Evolutionary conservation across 2,888 invertebrate genomes (phyloP), one percentile per base, ranked within the genome.

Genomic region (Gastrophysa polygoni): DNA sequence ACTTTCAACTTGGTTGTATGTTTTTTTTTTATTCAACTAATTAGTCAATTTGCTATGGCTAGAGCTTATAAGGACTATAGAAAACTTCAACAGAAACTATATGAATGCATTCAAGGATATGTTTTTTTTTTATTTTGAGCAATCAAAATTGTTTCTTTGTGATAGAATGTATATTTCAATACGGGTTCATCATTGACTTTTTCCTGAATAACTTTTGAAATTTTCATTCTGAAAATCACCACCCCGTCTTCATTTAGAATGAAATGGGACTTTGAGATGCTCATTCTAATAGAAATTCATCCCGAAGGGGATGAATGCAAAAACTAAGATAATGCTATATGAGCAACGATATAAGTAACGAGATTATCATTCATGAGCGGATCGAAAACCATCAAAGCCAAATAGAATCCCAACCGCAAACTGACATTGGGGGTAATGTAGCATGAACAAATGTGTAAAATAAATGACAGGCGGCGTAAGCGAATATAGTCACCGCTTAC

Each of bases 401-500:
- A 73, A 74, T 68, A 71, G 70, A 69, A 74, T 73, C 71, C 63
- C 63, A 67, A 69, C 71, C 71, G 63, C 71, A 64, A 72, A 71
- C 70, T 71, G 73, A 73, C 74, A 71, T 68, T 69, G 61, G 66
- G 70, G 69, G 71, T 74, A 75, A 75, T 75, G 75, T 74, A 72
- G 71, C 74, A 73, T 75, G 70, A 75, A 71, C 72, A 73, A 74
- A 73, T 73, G 75, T 72, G 73, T 72, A 73, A 74, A 74, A 75
- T 71, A 75, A 75, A 75, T 73, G 74, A 75, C 75, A 70, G 69
- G 72, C 73, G 69, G 72, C 73, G 73, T 71, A 73, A 73, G 74
- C 73, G 72, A 68, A 71, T 67, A 72, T 69, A 71, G 72, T 71
- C 71, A 68, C 68, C 69, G 71, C 70, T 68, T 67, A 67, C 73